phyloP scores from a whole-genome alignment of 2,113 vertebrate species.

The Panthera leo region DNA sequence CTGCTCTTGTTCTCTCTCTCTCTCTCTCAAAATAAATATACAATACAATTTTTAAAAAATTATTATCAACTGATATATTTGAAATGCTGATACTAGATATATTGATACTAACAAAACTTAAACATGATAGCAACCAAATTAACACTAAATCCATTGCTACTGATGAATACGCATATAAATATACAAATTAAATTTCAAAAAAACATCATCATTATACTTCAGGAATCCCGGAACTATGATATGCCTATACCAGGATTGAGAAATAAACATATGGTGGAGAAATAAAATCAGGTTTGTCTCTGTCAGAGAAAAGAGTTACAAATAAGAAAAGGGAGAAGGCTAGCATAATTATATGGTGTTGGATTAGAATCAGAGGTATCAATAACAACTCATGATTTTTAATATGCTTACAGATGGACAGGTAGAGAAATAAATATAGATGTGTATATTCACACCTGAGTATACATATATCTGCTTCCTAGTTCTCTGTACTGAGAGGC shows the following conservation, averaged over 20 bases:
- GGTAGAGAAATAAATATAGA: background rate
- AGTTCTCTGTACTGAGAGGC: background rate
- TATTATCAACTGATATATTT: constrained; percentile 7
- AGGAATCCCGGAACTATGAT: background rate
- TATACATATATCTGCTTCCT: background rate
- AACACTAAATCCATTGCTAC: background rate
- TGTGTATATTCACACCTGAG: background rate
- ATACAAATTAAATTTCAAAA: background rate
- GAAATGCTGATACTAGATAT: background rate
- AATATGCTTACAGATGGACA: background rate
- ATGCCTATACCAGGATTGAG: background rate
- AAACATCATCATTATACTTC: background rate
- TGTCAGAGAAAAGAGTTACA: background rate
- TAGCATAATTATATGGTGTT: background rate
- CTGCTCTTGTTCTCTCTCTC: no score
- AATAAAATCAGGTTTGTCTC: background rate
- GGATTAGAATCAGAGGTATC: background rate
- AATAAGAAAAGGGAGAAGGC: background rate
- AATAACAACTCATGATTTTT: background rate
- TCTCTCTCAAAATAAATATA: no score
- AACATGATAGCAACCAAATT: background rate
- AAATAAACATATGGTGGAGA: background rate
- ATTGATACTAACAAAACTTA: background rate
- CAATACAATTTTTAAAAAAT: background rate
- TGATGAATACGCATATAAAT: background rate